Evolutionary conservation across 1,140 invertebrate species (phyloP), one percentile per base, ranked within the genome.

Genomic region (Cydia pomonella): DNA sequence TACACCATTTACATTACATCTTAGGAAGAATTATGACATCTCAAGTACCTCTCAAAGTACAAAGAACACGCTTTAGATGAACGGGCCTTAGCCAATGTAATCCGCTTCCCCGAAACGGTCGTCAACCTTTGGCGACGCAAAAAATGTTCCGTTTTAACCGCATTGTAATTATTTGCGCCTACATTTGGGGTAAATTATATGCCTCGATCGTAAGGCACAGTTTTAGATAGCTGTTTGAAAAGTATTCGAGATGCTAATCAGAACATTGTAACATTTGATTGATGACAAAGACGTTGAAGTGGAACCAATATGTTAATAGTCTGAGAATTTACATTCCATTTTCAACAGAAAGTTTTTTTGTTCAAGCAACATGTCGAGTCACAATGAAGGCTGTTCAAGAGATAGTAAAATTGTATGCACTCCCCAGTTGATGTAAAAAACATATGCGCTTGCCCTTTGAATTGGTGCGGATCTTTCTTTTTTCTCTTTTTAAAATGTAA

Each of bases 61-160:
- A 18, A 66, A 63, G 62, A 25, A 64, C 63, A 64, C 64, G 64
- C 41, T 33, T 18, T 69, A 69, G 64, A 69, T 69, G 27, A 41
- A 21, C 64, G 33, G 64, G 6, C n/a, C 16, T 66, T 69, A 18
- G 64, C 64, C 25, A 33, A 64, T 69, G 64, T 69, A 69, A 69
- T 69, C 33, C 64, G 64, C 64, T 69, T 69, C 64, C 29, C n/a
- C 27, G 64, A 69, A 69, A n/a, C n/a, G 64, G 64, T 69, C 33
- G 64, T 33, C 64, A 69, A 69, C 64, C 64, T 69, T 38, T 59
- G 18, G 53, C n/a, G 53, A 5, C 13, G 64, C 64, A 69, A 69
- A 69, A 69, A 69, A 69, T 16, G 29, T 69, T 41, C 64, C 64
- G 64, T 69, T 69, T 69, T 69, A 69, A 38, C 64, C 33, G 29